Base-by-base conservation (phyloP, 2,888 invertebrate species). In the Bibio marci region DNA sequence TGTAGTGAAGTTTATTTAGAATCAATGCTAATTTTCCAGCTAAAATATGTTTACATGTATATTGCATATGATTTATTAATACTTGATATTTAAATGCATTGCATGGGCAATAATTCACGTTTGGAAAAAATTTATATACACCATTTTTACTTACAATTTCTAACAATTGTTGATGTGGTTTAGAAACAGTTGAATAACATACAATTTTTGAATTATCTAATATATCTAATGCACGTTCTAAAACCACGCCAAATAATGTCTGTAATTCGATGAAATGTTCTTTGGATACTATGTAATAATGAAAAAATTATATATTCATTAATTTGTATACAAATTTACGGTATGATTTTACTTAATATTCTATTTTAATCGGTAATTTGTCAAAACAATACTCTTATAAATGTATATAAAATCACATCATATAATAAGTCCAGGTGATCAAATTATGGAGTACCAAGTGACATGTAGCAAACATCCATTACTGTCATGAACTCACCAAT, bases 21-120 rank as follows among this genome's bases (percentile, higher is more conserved):
- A 71, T 62, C 44, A 56, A 52, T 2, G 73, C 70, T 43, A 81
- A 48, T 52, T 71, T 69, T 11, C 68, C 67, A 3, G 74, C 77
- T 44, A 81, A 50, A 19, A 80, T 60, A 55, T 81, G 81, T 49
- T 77, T 73, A 48, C 81, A 81, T 3, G 70, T 71, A 30, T 73
- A 53, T 46, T 64, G 62, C 11, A 52, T 51, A 44, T 60, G 62
- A 25, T 58, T 54, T 35, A 65, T 66, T 34, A 80, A 53, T 18
- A 80, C 77, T 43, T 64, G 55, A 28, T 52, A 53, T 35, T 63
- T 62, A 46, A 78, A 81, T 2, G 70, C 68, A n/a, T 51, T 58
- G 48, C 81, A 81, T 8, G 70, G 65, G 44, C 81, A 81, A 52
- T 67, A 80, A 52, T 80, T 80, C 8, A 76, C 58, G 18, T 65